phyloP scores from a whole-genome alignment of 2,888 invertebrate species.

The Pharmacophagus antenor region DNA sequence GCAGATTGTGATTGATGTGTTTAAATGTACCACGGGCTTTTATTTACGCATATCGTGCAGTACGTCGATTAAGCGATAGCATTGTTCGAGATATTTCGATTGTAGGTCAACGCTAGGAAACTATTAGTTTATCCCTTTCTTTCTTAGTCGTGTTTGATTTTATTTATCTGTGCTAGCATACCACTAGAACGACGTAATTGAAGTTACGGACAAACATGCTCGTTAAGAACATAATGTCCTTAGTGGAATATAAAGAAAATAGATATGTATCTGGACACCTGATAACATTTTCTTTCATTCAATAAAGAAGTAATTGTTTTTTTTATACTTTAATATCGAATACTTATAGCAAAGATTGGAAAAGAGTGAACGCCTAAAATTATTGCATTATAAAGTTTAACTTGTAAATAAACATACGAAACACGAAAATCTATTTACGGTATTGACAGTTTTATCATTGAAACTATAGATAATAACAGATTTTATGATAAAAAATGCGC shows the following conservation, averaged over 20 bases:
- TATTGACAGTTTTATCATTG: slow-evolving; percentile 23
- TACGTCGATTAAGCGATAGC: slow-evolving; percentile 32
- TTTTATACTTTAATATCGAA: too few relatives aligned
- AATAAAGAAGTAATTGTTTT: too few relatives aligned
- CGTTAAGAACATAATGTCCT: too few relatives aligned
- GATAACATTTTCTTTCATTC: too few relatives aligned
- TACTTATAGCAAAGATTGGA: too few relatives aligned
- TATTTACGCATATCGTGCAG: slow-evolving; percentile 33
- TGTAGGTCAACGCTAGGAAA: neutral
- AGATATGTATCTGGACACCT: too few relatives aligned
- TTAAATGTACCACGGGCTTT: slow-evolving; percentile 33
- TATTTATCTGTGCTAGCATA: too few relatives aligned
- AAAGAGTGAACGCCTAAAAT: too few relatives aligned
- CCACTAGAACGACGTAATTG: too few relatives aligned
- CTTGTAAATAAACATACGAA: neutral
- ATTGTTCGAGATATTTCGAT: slow-evolving; percentile 20
- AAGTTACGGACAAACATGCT: too few relatives aligned
- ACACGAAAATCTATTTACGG: slow-evolving; percentile 15
- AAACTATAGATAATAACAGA: slow-evolving; percentile 26
- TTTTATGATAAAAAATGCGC: slow-evolving; percentile 18
- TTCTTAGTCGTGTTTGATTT: neutral
- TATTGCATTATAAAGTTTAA: neutral
- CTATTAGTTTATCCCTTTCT: neutral
- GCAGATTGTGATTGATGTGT: slow-evolving; percentile 37
- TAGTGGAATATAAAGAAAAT: too few relatives aligned